Evolutionary conservation across 2,888 invertebrate species (phyloP).

Genomic region (Archips xylosteana): DNA sequence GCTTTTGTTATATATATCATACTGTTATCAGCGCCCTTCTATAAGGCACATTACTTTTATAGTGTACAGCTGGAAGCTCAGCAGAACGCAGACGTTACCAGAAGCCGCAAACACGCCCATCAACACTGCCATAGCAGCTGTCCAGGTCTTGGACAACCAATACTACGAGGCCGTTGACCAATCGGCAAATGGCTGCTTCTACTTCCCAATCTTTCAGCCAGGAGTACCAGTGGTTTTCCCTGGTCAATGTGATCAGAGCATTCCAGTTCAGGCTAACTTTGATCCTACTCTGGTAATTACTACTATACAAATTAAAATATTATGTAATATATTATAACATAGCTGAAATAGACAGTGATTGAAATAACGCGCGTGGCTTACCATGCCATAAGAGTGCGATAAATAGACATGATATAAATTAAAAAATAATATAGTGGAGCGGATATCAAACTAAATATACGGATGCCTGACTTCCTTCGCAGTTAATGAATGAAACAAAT

Average conservation of each 20-base stretch:
- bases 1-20: too few species aligned
- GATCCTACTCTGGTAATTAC: constrained; percentile 13
- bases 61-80: constrained; percentile 71
- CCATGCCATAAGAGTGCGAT: too few species aligned
- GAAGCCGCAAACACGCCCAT: constrained; percentile 51
- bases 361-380: too few species aligned
- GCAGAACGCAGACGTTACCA: constrained; percentile 56
- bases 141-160: constrained; percentile 58
- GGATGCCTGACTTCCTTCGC: too few species aligned
- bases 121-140: constrained; percentile 51
- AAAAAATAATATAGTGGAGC: too few species aligned
- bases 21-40: neutral
- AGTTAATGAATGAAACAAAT: too few species aligned
- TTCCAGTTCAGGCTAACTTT: constrained; percentile 30
- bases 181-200: constrained; percentile 49
- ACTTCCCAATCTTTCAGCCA: constrained; percentile 1
- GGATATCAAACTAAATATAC: too few species aligned
- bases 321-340: too few species aligned
- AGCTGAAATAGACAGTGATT: too few species aligned
- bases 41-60: constrained; percentile 28
- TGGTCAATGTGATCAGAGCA: constrained; percentile 18
- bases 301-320: neutral
- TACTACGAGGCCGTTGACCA: constrained; percentile 60
- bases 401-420: too few species aligned
- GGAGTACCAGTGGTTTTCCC: constrained; percentile 20